Conservation (phyloP, 1,140 invertebrate genomes). For the Micrasema minimum region DNA sequence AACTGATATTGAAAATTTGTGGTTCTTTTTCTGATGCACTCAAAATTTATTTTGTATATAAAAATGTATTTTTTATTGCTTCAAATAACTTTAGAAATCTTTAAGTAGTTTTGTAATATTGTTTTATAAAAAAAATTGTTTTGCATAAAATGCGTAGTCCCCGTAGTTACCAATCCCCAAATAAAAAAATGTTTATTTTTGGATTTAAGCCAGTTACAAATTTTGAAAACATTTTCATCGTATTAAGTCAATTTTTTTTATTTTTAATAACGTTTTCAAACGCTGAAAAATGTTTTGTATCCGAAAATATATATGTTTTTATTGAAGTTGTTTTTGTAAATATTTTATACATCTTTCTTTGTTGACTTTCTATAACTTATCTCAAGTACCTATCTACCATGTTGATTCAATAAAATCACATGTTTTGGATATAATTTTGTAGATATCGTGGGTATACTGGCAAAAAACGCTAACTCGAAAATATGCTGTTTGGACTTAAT, state of each 20-base stretch:
- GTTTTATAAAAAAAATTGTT: background rate
- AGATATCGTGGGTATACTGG: too few relatives aligned
- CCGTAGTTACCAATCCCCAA: conserved; percentile 13
- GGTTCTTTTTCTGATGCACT: conserved; percentile 4
- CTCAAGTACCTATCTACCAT: too few relatives aligned
- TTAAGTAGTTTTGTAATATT: conserved; percentile 37
- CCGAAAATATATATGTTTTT: background rate
- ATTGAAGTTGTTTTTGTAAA: too few relatives aligned
- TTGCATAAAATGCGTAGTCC: conserved; percentile 32
- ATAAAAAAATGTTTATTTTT: conserved; percentile 6
- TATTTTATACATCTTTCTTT: too few relatives aligned
- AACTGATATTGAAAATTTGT: background rate
- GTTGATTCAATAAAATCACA: too few relatives aligned
- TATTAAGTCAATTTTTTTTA: background rate
- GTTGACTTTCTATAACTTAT: too few relatives aligned
- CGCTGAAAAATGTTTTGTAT: background rate
- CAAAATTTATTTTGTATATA: conserved; percentile 10
- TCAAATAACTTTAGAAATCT: conserved; percentile 5
- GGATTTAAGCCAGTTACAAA: background rate
- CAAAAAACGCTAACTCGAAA: too few relatives aligned
- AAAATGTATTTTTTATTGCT: conserved; percentile 27
- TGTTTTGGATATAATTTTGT: too few relatives aligned
- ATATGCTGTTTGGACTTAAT: too few relatives aligned
- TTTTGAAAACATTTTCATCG: background rate
- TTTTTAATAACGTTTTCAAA: background rate